A percentile compares a stretch with the other conserved stretches of the same genome.
These are phyloP conservation scores for Lepisosteus oculatus DNA, from an alignment of 2,113 vertebrate species.

Conservation along the genomic window DNA sequence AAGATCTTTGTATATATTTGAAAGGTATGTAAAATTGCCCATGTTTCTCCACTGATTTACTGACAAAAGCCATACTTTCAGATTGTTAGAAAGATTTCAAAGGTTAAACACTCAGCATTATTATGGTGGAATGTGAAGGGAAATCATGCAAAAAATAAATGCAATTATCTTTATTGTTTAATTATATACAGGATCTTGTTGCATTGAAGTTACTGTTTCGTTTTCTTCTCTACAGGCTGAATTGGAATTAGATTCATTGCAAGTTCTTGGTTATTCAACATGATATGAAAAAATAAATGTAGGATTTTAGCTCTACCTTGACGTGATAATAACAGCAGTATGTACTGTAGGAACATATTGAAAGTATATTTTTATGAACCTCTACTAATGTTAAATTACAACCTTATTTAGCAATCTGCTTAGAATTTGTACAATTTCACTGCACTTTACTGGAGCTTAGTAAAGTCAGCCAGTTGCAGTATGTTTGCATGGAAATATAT, in stretches of 20 bases:
- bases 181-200: constrained; percentile 65
- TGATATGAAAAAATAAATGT: constrained; percentile 9
- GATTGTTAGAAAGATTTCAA: constrained; percentile 58
- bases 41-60: constrained; percentile 55
- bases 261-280: constrained; percentile 12
- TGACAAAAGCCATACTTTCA: constrained; percentile 68
- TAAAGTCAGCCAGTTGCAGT: constrained; percentile 5
- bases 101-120: constrained; percentile 49
- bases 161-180: constrained; percentile 67
- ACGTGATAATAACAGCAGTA: constrained; percentile 17
- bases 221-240: constrained; percentile 32
- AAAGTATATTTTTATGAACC: constrained; percentile 16
- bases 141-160: constrained; percentile 59
- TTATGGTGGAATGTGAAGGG: constrained; percentile 66
- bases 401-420: neutral
- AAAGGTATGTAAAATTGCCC: constrained; percentile 12
- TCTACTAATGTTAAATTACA: constrained; percentile 17
- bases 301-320: constrained; percentile 7
- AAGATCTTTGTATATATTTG: too few species aligned
- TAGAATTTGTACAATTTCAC: too few species aligned
- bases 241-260: constrained; percentile 8
- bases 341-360: neutral
- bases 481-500: too few species aligned
- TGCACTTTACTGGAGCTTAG: neutral
- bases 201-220: constrained; percentile 55